Base-by-base conservation (phyloP, 2,113 vertebrate genomes). In the Nyctibius bracteatus region DNA sequence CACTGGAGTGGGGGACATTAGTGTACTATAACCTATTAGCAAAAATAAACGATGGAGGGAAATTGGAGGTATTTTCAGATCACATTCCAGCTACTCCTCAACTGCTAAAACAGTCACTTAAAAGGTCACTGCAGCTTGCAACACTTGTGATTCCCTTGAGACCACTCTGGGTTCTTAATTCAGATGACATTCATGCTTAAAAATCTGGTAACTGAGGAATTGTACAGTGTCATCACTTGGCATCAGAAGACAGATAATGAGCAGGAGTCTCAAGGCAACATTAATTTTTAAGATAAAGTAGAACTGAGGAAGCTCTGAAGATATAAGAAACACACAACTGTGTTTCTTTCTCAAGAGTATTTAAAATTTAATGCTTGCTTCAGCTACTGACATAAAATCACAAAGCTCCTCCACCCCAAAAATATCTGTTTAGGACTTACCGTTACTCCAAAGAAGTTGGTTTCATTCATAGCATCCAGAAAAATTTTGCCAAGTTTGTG, bases 381-480 rank as follows among this genome's bases (percentile, higher is more conserved):
- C 58, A 91, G 27, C 73, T 74, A 35, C 51, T 80, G 81, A 59
- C 21, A 54, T 31, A 55, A 85, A 89, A 81, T 10, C 46, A 71
- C 37, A 78, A 86, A 33, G 37, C 37, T 71, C 14, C 13, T 58
- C 25, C 33, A 58, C 14, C 21, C 31, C 41, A 57, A 12, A 90
- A 41, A 21, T 52, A 57, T 55, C 35, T 52, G 7, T 30, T 28
- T 41, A 75, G 44, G 21, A 97, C 99, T 98, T 97, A 99, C 99
- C 90, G 99, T 99, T 82, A 99, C 99, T 46, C 99, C 99, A n/a
- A 98, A 99, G 97, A 99, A 99, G 98, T 99, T 99, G 88, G 99
- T 99, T 97, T 99, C 99, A 8, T 99, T 99, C 99, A 99, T 99
- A 96, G 99, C 99, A 22, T 99, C 99, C 95, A 99, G 98, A 96